Percentiles rank a stretch among this genome's conserved stretches.
Evolutionary conservation across 2,888 invertebrate species (phyloP).

Genomic region (Nudaria mundana): DNA sequence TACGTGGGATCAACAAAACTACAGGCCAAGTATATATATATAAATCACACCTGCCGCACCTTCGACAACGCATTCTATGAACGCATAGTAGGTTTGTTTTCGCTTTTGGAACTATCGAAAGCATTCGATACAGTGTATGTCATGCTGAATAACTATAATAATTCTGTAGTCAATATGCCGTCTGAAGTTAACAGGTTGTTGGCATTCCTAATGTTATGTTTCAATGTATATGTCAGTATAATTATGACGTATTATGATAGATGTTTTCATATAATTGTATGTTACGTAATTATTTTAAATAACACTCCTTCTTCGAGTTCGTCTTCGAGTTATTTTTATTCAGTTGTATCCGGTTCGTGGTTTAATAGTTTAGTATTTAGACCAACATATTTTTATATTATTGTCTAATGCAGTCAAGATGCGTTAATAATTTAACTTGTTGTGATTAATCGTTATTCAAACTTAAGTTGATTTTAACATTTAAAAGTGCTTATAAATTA

Average conservation of each 20-base stretch:
- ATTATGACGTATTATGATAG: slow-evolving; percentile 9
- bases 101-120: not conserved
- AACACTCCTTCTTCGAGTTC: slow-evolving; percentile 4
- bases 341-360: slow-evolving; percentile 4
- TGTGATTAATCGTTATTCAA: slow-evolving; percentile 12
- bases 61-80: too few species aligned
- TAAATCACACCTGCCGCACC: too few species aligned
- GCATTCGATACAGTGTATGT: not conserved
- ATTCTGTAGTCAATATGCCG: not conserved
- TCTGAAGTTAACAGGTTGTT: slow-evolving; percentile 1
- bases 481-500: slow-evolving; percentile 8
- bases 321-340: slow-evolving; percentile 2
- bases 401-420: slow-evolving; percentile 6
- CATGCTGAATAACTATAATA: too few species aligned
- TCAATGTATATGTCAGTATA: slow-evolving; percentile 8
- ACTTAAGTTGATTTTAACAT: slow-evolving; percentile 11
- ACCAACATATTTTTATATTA: slow-evolving; percentile 4
- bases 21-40: too few species aligned
- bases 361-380: slow-evolving; percentile 11
- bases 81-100: not conserved
- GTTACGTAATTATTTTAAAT: slow-evolving; percentile 9
- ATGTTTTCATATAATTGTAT: slow-evolving; percentile 8
- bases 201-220: slow-evolving; percentile 2
- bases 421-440: slow-evolving; percentile 14
- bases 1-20: too few species aligned